Conservation (phyloP, 2,888 invertebrate genomes). For the Lathronympha strigana region DNA sequence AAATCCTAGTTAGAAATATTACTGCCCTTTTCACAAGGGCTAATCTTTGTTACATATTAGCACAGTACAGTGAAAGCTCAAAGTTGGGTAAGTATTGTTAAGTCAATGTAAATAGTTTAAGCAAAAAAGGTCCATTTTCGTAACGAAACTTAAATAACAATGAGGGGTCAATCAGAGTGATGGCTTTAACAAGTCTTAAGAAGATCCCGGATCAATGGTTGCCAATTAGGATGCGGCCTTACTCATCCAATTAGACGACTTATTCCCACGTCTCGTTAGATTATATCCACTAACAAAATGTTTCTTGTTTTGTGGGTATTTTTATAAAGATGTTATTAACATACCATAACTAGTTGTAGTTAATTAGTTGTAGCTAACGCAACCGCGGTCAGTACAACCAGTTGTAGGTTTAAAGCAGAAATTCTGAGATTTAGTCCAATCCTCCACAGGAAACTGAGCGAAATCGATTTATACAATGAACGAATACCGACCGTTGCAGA, state of each 20-base stretch:
- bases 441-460: constrained; percentile 79
- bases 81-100: no score
- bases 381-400: not conserved
- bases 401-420: not conserved
- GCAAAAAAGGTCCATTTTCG: not conserved
- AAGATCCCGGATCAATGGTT: constrained; percentile 25
- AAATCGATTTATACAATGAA: constrained; percentile 79
- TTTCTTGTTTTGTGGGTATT: no score
- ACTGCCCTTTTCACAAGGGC: not conserved
- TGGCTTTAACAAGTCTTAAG: constrained; percentile 29
- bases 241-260: constrained; percentile 32
- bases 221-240: constrained; percentile 28
- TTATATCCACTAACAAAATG: not conserved
- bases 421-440: constrained; percentile 75
- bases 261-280: constrained; percentile 11
- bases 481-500: constrained; percentile 74
- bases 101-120: no score
- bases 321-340: no score
- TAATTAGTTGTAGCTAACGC: not conserved
- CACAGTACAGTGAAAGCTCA: no score
- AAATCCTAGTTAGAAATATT: constrained; percentile 23
- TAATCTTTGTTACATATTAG: not conserved
- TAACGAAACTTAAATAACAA: constrained; percentile 6
- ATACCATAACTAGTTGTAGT: no score
- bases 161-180: constrained; percentile 16